Base-by-base conservation (phyloP, 53 echinoderm and acorn worm genomes). In the Crossaster papposus region DNA sequence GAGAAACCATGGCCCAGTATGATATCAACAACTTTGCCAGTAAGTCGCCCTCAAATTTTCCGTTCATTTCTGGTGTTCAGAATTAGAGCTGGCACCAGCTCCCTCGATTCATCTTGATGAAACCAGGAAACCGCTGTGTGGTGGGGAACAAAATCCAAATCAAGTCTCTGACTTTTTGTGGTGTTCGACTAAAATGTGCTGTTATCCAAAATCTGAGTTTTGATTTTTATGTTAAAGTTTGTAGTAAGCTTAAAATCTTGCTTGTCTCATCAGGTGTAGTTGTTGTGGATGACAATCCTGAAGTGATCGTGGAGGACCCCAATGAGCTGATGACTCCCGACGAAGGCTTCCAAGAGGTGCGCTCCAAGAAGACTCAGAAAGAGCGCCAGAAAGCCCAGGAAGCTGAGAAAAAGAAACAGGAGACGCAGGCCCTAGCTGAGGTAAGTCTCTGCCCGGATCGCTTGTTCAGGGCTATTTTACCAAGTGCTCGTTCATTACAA, bases 271-370 rank as follows among this genome's bases (percentile, higher is more conserved):
- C 79, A 97, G 97, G 97, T 92, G 95, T 97, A 22, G 97, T 97
- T 4, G 93, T 97, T 36, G 95, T 95, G 28, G 97, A 97, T 51
- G 94, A 97, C 88, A 94, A 94, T 32, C 97, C 97, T 4, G 97
- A 97, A 75, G 97, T 97, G 85, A 97, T 95, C 23, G 93, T 95
- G 0, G 97, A 97, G 91, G 93, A 97, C 68, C 97, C 97, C 22
- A 94, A 95, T 79, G 95, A 97, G 90, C 91, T 97, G 18, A 80
- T 97, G 72, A 95, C 95, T 4, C 97, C 97, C n/a, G 97, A 95
- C 65, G 97, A 94, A 64, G 97, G 97, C 71, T 97, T 97, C 83
- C 97, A 95, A 65, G 94, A 95, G 50, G 97, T 97, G n/a, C 89
- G 92, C 23, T 97, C 97, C 26, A 95, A 94, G 78, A 93, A 94